phyloP scores from a whole-genome alignment of 2,797 vertebrate species.

The Carcharodon carcharias region DNA sequence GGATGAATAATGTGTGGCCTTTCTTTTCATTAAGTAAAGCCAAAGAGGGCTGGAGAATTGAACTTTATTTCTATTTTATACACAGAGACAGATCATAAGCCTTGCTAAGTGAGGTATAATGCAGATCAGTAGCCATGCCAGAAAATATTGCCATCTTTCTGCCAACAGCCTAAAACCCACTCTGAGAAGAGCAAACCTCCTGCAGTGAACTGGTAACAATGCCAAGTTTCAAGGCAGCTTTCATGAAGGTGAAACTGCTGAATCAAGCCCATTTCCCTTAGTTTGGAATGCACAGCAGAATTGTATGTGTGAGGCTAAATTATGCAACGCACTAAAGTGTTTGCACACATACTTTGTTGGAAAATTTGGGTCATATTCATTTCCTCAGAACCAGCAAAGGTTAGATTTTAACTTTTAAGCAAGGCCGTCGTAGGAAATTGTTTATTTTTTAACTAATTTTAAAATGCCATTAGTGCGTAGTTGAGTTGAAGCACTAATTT shows the following conservation, averaged over 20 bases:
- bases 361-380: neutral
- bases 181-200: neutral
- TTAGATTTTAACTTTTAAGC: neutral
- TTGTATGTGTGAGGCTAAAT: neutral
- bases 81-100: conserved; percentile 6
- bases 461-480: neutral
- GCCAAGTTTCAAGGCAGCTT: neutral
- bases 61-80: neutral
- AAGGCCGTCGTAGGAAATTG: neutral
- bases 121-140: neutral
- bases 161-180: neutral
- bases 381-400: neutral
- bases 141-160: neutral
- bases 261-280: neutral
- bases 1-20: conserved; percentile 17
- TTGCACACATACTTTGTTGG: neutral
- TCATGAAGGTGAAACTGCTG: neutral
- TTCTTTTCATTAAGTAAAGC: neutral
- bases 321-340: neutral
- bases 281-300: neutral
- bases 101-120: conserved; percentile 12
- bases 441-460: neutral
- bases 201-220: neutral
- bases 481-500: neutral
- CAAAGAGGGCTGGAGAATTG: neutral